Evolutionary conservation across 2,113 vertebrate genomes (phyloP), one percentile per base, ranked within the genome.

Genomic region (Recurvirostra avosetta): DNA sequence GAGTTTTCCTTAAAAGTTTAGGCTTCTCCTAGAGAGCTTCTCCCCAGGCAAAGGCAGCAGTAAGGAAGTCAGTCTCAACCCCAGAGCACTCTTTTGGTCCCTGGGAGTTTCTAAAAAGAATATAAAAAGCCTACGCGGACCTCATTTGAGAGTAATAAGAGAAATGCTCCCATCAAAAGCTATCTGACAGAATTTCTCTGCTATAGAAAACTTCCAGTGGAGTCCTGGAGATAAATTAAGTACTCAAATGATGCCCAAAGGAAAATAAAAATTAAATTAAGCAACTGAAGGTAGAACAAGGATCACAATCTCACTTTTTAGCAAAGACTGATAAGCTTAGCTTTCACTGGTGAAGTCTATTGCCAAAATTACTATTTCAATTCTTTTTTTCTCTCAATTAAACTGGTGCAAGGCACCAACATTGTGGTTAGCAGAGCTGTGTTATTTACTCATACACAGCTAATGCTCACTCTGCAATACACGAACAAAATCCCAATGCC

Each of bases 351-450:
- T 55, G 34, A 83, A 90, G 56, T 25, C n/a, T 52, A 23, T 4
- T 68, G 21, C 40, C 56, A 75, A 40, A 90, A 27, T 4, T 9
- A 34, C 34, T 21, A 2, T 36, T 70, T 47, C 19, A 62, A 2
- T 19, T n/a, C 9, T 6, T 63, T 66, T 45, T 38, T 13, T 5
- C 18, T 20, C 30, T 94, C 43, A 50, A 2, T 49, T 40, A 52
- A 45, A 67, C 8, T n/a, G 34, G 32, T 45, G 6, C 12, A 47
- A 71, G 38, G 11, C 81, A 59, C 10, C 65, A 78, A 18, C 23
- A 16, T 0, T 3, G 6, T 9, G 27, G 22, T 50, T 36, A 67
- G 47, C 34, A 73, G 59, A 47, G 17, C 5, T 0, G 0, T 7
- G 1, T 76, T 80, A 43, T 36, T 89, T 78, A 47, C 19, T 83